Evolutionary conservation across 2,888 invertebrate species (phyloP), one percentile per base, ranked within the genome.

Genomic region (Drosophila tanythrix): DNA sequence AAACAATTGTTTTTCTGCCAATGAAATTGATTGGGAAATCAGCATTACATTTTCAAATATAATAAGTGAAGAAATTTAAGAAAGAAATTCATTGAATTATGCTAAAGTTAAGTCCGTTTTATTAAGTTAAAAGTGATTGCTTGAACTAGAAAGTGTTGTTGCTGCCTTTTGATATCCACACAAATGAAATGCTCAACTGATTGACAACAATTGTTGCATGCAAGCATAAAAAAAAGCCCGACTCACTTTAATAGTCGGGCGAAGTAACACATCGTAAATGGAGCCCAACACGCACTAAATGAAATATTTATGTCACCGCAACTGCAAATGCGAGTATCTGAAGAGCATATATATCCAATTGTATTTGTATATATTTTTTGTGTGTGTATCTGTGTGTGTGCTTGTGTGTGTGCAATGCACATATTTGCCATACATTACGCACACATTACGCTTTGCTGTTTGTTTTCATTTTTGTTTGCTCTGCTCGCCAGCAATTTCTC

Each of bases 361-460:
- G 3, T 31, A 56, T 27, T 50, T 50, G 18, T 50, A 31, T 33
- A 46, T 52, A 38, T 36, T 10, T 43, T 27, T 43, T 38, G 6
- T 56, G 25, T 25, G 46, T 59, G 27, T 53, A 33, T 53, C 43
- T 50, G 29, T 56, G 48, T 57, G 55, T 57, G 50, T 57, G 38
- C 35, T 38, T 33, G 31, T 68, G 55, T 76, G 82, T 75, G 64
- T 74, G 70, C 65, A 74, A 53, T 69, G 67, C 73, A 87, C 74
- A 85, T 89, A 87, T 85, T 85, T 85, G 85, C 84, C 74, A 82
- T 82, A 84, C 85, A 89, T 86, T 86, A 86, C 85, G 83, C 85
- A 88, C 85, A 86, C 85, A 85, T 86, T 86, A 88, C 83, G 85
- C 63, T 74, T 67, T 78, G 82, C 71, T 80, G 74, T 83, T 33